Percentiles rank a stretch among this genome's conserved stretches.
phyloP scores from a whole-genome alignment of 2,797 vertebrate species.

The Oreochromis mossambicus region DNA sequence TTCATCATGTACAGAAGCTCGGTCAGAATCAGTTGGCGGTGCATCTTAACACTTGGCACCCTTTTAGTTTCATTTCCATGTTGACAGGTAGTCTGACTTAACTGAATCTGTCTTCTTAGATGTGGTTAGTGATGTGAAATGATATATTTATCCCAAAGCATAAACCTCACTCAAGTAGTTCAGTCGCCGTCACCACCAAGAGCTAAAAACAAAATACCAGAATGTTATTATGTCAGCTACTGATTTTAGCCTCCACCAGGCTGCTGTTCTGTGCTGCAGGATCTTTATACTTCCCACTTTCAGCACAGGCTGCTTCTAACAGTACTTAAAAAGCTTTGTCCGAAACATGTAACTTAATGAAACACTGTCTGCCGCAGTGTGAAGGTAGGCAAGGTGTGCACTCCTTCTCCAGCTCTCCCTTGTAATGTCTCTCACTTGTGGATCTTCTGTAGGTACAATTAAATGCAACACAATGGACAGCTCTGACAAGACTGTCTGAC shows the following conservation, averaged over 20 bases:
- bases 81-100: not conserved
- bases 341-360: not conserved
- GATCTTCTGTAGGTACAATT: not conserved
- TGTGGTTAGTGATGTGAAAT: not conserved
- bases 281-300: not conserved
- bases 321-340: fast-evolving
- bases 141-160: not conserved
- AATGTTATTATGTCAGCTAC: not conserved
- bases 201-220: not conserved
- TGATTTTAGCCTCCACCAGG: not conserved
- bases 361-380: fast-evolving
- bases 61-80: not conserved
- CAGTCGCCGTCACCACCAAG: not conserved
- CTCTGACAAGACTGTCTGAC: not conserved
- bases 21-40: not conserved
- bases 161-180: not conserved
- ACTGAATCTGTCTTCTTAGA: not conserved
- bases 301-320: not conserved
- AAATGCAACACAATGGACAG: not conserved
- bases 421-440: not conserved
- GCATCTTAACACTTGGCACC: not conserved
- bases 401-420: not conserved
- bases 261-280: not conserved
- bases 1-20: not conserved
- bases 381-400: not conserved